Evolutionary conservation across 2,797 vertebrate species (phyloP), one percentile per base, ranked within the genome.

Genomic region (Pantherophis vulpinus): DNA sequence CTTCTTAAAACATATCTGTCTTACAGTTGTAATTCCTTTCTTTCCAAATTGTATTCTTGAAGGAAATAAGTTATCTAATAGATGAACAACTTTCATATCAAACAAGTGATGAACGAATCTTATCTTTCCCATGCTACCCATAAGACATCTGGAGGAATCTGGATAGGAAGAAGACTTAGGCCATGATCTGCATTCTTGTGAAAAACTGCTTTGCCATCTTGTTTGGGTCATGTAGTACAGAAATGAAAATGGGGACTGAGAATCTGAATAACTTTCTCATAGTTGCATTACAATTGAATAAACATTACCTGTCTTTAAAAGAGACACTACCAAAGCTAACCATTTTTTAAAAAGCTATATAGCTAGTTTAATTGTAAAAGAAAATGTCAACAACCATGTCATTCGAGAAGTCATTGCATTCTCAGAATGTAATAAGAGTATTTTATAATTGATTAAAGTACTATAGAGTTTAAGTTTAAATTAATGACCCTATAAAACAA

Each of bases 31-130:
- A 18, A 32, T 89, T 94, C 47, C 79, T 37, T 70, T 70, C 14
- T 90, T 93, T 60, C 59, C 74, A 83, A 88, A 20, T 94, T 92
- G 89, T 91, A 87, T 88, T 94, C 0, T 47, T 92, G 93, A 0
- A 0, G 90, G 94, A 89, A 92, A 95, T 51, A 86, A 90, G 59
- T 92, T 95, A 0, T 74, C 79, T 47, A 27, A 70, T 66, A 91
- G 83, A 91, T 87, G 37, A 4, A 66, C 2, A 63, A 90, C 83
- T 20, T 58, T 90, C 60, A 25, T 59, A 11, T 95, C 94, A 92
- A 88, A 92, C 92, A 94, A 93, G 54, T 95, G 94, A 87, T 90
- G 92, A 92, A 86, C 88, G 42, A 94, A 93, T 94, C 94, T 95
- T 91, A 91, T 94, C 92, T 94, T 96, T 94, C 94, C 93, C 92